Evolutionary conservation across 2,888 invertebrate species (phyloP).

Genomic region (Alloscopus bannaensis): DNA sequence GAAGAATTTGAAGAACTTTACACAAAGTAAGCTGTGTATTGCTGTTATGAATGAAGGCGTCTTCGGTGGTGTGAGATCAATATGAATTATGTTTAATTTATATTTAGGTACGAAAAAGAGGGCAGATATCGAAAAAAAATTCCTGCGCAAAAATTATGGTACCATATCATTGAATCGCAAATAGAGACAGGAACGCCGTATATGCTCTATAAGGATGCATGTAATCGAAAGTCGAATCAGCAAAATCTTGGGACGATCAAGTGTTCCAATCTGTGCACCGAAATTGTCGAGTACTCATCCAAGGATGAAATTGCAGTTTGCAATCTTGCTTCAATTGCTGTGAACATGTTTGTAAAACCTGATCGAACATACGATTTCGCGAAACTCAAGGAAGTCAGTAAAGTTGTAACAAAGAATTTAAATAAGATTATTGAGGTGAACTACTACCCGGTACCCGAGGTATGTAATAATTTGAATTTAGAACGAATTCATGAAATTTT

Average conservation of each 20-base stretch:
- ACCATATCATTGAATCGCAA: constrained; percentile 94
- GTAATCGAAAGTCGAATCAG: constrained; percentile 98
- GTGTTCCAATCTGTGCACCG: constrained; percentile 98
- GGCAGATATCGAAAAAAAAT: constrained; percentile 81
- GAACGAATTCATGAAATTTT: too few relatives aligned
- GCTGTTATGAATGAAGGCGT: not conserved
- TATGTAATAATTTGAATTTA: constrained; percentile 75
- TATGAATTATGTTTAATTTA: constrained; percentile 43
- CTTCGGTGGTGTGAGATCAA: not conserved
- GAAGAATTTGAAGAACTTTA: constrained; percentile 95
- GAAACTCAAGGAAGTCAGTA: constrained; percentile 90
- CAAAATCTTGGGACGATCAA: constrained; percentile 98
- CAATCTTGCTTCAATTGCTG: constrained; percentile 96
- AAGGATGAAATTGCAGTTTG: constrained; percentile 97
- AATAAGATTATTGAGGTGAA: constrained; percentile 98
- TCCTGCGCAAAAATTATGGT: constrained; percentile 93
- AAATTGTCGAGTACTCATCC: constrained; percentile 96
- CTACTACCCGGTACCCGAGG: constrained; percentile 95
- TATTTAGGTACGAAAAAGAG: constrained; percentile 85
- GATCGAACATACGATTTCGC: constrained; percentile 90
- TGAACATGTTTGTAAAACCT: constrained; percentile 93
- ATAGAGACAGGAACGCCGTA: constrained; percentile 99
- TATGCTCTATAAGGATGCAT: constrained; percentile 97
- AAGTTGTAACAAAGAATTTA: constrained; percentile 91
- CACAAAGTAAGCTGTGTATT: constrained; percentile 77